phyloP scores from a whole-genome alignment of 1,140 invertebrate genomes.

The Drosophila sturtevanti region DNA sequence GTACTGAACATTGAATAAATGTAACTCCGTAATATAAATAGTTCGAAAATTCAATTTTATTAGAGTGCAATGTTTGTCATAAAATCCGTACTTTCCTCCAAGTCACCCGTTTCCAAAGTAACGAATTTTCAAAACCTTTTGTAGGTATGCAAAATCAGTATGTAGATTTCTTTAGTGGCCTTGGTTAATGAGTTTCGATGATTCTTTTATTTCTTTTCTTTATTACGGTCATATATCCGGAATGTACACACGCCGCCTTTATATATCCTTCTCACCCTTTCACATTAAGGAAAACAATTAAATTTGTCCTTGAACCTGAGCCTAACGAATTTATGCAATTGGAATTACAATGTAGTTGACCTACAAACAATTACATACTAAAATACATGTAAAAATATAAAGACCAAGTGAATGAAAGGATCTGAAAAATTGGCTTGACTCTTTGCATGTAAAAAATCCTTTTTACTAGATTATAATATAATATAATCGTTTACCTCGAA shows the following conservation, averaged over 20 bases:
- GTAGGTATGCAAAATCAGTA: conserved; percentile 3
- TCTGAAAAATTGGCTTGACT: not conserved
- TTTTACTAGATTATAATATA: not conserved
- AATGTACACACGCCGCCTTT: conserved; percentile 35
- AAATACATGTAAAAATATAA: conserved; percentile 45
- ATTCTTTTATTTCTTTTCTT: conserved; percentile 38
- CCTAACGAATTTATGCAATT: conserved; percentile 21
- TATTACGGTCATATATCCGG: conserved; percentile 23
- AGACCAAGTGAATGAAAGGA: conserved; percentile 1
- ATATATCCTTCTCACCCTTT: conserved; percentile 46
- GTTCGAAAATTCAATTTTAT: not conserved
- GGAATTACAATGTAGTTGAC: conserved; percentile 16
- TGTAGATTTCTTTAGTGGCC: conserved; percentile 32
- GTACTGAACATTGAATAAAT: no score
- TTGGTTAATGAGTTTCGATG: conserved; percentile 34
- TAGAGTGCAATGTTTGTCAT: not conserved
- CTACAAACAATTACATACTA: not conserved
- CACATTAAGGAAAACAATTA: conserved; percentile 42
- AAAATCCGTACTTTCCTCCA: not conserved
- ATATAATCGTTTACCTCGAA: not conserved
- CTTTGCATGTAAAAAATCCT: not conserved
- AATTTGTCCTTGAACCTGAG: conserved; percentile 46
- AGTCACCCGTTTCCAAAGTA: not conserved
- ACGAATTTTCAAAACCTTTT: not conserved
- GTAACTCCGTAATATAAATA: not conserved